A percentile compares a stretch with the other conserved stretches of the same genome.
These are phyloP conservation scores for Fragum sueziense DNA, from an alignment of 2,888 invertebrate genomes.

Conservation along the genomic window DNA sequence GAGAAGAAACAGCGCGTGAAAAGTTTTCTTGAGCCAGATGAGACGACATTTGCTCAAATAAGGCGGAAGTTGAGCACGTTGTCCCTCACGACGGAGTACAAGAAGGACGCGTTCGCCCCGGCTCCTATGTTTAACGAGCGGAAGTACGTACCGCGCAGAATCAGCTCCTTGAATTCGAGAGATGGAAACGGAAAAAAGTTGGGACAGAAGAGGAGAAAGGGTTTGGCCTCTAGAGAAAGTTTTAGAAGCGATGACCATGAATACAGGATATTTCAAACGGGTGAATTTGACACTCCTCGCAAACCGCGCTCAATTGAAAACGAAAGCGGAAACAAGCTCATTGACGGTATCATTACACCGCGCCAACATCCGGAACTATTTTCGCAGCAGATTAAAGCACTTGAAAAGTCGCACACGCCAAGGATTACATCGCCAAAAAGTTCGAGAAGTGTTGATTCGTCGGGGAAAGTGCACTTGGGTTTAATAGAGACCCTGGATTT, in stretches of 20 bases:
- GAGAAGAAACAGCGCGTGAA: conserved; percentile 15
- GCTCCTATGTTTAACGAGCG: conserved; percentile 49
- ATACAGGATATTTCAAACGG: conserved; percentile 18
- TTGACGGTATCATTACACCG: conserved; percentile 49
- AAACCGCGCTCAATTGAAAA: conserved; percentile 44
- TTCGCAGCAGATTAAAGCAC: conserved; percentile 51
- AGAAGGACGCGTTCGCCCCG: conserved; percentile 28
- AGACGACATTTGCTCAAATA: conserved; percentile 47
- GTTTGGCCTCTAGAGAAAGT: conserved; percentile 38
- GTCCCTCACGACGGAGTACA: conserved; percentile 48
- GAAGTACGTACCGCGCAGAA: conserved; percentile 40
- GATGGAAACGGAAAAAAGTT: conserved; percentile 26
- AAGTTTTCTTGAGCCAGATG: conserved; percentile 51
- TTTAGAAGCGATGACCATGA: conserved; percentile 48
- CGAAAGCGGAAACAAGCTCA: conserved; percentile 39
- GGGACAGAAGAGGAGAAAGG: background rate
- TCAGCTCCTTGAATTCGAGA: conserved; percentile 50
- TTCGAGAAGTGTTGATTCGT: conserved; percentile 50
- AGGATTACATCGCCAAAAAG: conserved; percentile 56
- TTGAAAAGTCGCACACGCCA: conserved; percentile 18
- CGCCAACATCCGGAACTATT: conserved; percentile 59
- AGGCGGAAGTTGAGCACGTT: conserved; percentile 50
- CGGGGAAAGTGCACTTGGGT: conserved; percentile 56
- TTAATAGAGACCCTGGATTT: conserved; percentile 58
- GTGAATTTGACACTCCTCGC: background rate